A percentile compares a stretch with the other conserved stretches of the same genome.
Evolutionary conservation across 53 echinoderm and acorn worm genomes (phyloP).

Genomic region (Crossaster papposus): DNA sequence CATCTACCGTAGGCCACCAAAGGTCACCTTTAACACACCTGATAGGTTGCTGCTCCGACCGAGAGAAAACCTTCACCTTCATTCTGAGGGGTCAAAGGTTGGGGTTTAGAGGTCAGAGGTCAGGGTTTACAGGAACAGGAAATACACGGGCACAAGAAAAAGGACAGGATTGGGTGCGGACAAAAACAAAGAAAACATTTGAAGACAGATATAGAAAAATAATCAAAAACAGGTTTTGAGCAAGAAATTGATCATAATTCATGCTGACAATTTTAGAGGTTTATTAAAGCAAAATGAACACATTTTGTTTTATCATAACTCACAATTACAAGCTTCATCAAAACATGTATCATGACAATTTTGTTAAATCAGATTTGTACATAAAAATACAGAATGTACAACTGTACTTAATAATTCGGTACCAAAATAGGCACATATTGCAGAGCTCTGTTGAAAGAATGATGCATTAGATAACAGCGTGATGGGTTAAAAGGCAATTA

Average conservation of each 20-base stretch:
- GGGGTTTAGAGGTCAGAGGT: conserved; percentile 25
- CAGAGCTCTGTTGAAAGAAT: too few relatives aligned
- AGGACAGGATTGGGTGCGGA: conserved; percentile 15
- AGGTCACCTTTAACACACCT: conserved; percentile 53
- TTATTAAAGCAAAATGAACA: not conserved
- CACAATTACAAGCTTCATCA: too few relatives aligned
- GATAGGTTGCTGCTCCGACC: conserved; percentile 60
- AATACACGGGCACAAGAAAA: conserved; percentile 32
- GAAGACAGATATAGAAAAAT: conserved; percentile 34
- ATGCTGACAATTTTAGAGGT: conserved; percentile 5
- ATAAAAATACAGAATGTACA: too few relatives aligned
- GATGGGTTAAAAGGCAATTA: too few relatives aligned
- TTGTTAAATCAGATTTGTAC: too few relatives aligned
- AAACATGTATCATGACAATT: too few relatives aligned
- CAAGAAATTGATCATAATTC: conserved; percentile 39
- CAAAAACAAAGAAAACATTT: conserved; percentile 60
- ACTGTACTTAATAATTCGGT: too few relatives aligned
- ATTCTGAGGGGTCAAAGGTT: conserved; percentile 71
- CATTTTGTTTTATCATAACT: not conserved
- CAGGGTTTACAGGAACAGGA: conserved; percentile 25
- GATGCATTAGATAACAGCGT: too few relatives aligned
- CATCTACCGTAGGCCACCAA: conserved; percentile 27
- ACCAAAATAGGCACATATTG: too few relatives aligned
- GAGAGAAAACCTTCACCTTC: conserved; percentile 71
- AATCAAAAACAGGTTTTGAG: conserved; percentile 43